A percentile compares a stretch with the other conserved stretches of the same genome.
These are phyloP conservation scores for Alosa alosa DNA, from an alignment of 2,113 vertebrate genomes.

Conservation along the genomic window DNA sequence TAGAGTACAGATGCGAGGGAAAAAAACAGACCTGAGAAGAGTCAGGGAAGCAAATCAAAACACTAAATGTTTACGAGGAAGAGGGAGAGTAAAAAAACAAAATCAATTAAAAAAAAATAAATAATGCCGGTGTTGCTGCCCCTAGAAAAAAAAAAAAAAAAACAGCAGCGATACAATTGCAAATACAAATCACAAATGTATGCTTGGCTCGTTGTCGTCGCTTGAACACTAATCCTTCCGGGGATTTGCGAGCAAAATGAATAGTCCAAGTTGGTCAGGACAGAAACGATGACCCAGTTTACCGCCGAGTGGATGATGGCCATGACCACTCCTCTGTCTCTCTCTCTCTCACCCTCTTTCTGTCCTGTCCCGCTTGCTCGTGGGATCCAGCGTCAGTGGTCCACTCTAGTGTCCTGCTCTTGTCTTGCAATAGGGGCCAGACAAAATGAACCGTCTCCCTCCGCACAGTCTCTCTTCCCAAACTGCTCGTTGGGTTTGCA, in stretches of 20 bases:
- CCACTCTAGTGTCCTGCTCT: neutral
- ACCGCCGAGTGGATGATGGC: neutral
- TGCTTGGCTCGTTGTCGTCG: neutral
- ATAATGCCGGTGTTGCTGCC: neutral
- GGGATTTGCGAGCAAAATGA: neutral
- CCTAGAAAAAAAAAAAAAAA: too few species aligned
- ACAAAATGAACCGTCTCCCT: neutral
- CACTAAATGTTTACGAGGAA: too few species aligned
- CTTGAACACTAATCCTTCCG: neutral
- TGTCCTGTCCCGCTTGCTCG: neutral
- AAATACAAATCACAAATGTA: neutral
- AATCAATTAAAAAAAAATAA: neutral
- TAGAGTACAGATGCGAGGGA: neutral
- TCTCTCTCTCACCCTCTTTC: neutral
- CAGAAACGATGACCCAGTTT: neutral
- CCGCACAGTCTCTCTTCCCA: neutral
- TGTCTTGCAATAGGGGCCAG: neutral
- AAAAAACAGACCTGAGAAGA: neutral
- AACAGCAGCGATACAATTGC: neutral
- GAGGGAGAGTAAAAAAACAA: neutral
- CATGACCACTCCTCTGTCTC: neutral
- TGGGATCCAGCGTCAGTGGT: neutral
- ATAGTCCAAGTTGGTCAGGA: slow-evolving; percentile 14
- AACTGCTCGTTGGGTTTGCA: neutral
- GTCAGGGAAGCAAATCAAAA: too few species aligned